These are phyloP conservation scores for Petrocephalus zakoni DNA, from an alignment of 2,113 vertebrate species.

Conservation along the genomic window DNA sequence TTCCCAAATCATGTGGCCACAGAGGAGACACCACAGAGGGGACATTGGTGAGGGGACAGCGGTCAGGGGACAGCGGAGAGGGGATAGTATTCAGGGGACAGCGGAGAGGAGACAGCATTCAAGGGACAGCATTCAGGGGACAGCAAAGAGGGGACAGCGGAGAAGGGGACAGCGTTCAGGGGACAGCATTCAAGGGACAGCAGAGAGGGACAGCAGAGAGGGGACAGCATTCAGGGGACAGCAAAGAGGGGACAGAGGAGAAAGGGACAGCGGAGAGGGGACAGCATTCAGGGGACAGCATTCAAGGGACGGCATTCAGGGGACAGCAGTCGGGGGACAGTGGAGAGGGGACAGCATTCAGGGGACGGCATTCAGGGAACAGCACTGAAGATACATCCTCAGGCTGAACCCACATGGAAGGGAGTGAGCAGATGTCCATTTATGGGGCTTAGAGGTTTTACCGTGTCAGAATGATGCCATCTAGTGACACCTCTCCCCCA, in stretches of 20 bases:
- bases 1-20: neutral
- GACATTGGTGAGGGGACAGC: too few relatives aligned
- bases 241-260: too few relatives aligned
- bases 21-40: neutral
- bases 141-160: neutral
- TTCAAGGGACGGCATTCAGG: too few relatives aligned
- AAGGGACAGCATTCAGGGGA: neutral
- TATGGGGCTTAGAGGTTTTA: constrained; percentile 52
- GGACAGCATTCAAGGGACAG: neutral
- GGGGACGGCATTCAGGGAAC: neutral
- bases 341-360: neutral
- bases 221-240: too few relatives aligned
- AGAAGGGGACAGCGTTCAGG: neutral
- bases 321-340: neutral
- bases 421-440: neutral
- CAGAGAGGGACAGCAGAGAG: too few relatives aligned
- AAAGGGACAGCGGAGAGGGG: too few relatives aligned
- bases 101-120: too few relatives aligned
- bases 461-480: constrained; percentile 70
- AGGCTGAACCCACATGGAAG: neutral
- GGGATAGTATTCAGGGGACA: too few relatives aligned
- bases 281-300: too few relatives aligned
- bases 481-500: constrained; percentile 60
- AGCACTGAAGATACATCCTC: neutral
- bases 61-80: too few relatives aligned